These are phyloP conservation scores for Apostichopus californicus DNA, from an alignment of 35 echinoderm and acorn worm species.

Conservation along the genomic window DNA sequence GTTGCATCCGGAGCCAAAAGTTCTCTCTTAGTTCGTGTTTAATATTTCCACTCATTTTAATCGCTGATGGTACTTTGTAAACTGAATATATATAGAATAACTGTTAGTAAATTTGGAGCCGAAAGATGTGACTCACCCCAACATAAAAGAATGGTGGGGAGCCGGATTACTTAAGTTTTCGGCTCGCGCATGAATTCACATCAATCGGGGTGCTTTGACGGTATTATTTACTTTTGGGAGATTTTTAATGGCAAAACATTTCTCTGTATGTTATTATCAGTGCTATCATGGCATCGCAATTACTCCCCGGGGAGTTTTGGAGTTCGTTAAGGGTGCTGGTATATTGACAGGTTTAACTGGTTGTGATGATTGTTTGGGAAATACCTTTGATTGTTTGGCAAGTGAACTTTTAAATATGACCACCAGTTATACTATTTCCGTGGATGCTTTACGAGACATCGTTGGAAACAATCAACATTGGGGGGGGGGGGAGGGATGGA, in stretches of 20 bases:
- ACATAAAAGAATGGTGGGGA: not conserved
- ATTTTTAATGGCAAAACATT: slow-evolving; percentile 20
- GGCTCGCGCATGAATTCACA: slow-evolving; percentile 6
- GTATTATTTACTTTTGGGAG: not conserved
- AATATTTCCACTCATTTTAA: slow-evolving; percentile 15
- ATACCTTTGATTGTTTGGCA: not conserved
- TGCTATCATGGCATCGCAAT: not conserved
- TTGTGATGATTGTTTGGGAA: not conserved
- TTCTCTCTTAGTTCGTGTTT: not conserved
- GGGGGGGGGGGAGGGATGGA: not conserved
- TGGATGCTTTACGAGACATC: not conserved
- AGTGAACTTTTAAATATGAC: not conserved
- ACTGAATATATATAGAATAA: not conserved
- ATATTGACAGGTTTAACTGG: not conserved
- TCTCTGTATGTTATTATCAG: not conserved
- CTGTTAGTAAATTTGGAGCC: slow-evolving; percentile 13
- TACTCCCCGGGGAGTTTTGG: not conserved
- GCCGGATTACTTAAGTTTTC: not conserved
- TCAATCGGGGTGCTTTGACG: not conserved
- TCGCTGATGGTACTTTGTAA: not conserved
- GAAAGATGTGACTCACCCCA: not conserved
- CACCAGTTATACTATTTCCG: not conserved
- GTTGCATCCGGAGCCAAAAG: not conserved
- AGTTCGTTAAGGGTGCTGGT: not conserved
- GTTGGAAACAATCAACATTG: not conserved